Conservation (phyloP, 2,113 vertebrate species). For the Strigops habroptila region DNA sequence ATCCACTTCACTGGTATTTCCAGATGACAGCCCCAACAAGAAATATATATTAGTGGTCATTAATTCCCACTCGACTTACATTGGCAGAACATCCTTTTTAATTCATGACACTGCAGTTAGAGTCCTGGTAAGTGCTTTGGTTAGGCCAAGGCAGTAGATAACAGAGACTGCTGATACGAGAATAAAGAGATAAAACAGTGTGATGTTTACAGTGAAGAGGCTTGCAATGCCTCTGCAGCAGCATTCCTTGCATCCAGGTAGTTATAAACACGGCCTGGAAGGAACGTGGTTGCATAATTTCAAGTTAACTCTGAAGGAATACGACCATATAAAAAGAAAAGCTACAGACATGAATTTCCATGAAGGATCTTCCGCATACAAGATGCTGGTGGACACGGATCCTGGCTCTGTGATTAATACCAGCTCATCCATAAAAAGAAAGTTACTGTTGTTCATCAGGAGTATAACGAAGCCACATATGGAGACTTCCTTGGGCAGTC, state of each 20-base stretch:
- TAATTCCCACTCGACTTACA: conserved; percentile 20
- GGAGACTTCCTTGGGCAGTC: not conserved
- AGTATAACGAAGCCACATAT: not conserved
- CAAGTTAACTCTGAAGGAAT: not conserved
- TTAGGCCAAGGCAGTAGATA: conserved; percentile 8
- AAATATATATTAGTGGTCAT: conserved; percentile 2
- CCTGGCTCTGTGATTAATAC: not conserved
- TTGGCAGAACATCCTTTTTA: conserved; percentile 21
- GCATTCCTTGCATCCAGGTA: not conserved
- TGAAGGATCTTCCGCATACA: not conserved
- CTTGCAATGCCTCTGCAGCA: not conserved
- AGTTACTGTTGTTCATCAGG: not conserved
- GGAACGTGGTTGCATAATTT: not conserved
- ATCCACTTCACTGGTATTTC: not conserved
- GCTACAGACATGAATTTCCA: not conserved
- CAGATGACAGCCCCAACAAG: conserved; percentile 32
- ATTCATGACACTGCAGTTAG: not conserved
- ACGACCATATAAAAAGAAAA: not conserved
- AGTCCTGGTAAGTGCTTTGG: conserved; percentile 15
- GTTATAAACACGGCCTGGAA: not conserved
- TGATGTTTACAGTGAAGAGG: not conserved
- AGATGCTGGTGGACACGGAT: accelerated
- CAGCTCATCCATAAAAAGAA: not conserved
- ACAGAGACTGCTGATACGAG: conserved; percentile 7
- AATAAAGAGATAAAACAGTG: not conserved